Conservation (phyloP, 2,797 vertebrate species). For the Xiphophorus birchmanni region DNA sequence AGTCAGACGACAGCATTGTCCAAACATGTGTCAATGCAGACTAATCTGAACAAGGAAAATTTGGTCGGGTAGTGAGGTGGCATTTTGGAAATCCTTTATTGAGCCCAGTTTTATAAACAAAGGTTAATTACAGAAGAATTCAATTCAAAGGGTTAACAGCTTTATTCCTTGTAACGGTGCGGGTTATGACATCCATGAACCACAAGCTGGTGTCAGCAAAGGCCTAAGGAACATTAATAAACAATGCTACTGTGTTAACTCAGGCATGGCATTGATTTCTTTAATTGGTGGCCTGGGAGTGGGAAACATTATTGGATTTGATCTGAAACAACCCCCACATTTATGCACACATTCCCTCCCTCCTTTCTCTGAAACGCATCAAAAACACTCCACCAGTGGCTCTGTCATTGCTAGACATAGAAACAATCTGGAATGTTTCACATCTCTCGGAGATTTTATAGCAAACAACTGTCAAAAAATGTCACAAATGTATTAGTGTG, state of each 20-base stretch:
- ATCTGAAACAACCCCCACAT: constrained; percentile 33
- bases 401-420: constrained; percentile 55
- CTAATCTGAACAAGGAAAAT: constrained; percentile 73
- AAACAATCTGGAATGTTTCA: constrained; percentile 17
- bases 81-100: constrained; percentile 73
- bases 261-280: constrained; percentile 69
- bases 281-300: constrained; percentile 62
- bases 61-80: constrained; percentile 58
- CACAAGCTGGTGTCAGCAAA: constrained; percentile 40
- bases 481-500: neutral
- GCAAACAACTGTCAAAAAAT: constrained; percentile 34
- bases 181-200: constrained; percentile 51
- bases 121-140: constrained; percentile 73
- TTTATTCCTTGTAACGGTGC: constrained; percentile 55
- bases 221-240: constrained; percentile 20
- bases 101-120: constrained; percentile 66
- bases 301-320: constrained; percentile 65
- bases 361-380: constrained; percentile 27
- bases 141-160: constrained; percentile 53
- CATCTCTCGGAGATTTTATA: neutral
- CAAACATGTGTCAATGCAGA: constrained; percentile 66
- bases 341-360: neutral
- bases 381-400: constrained; percentile 57
- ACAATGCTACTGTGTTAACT: constrained; percentile 45
- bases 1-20: constrained; percentile 66